Evolutionary conservation across 2,888 invertebrate species (phyloP), one percentile per base, ranked within the genome.

Genomic region (Apodemia mormo): DNA sequence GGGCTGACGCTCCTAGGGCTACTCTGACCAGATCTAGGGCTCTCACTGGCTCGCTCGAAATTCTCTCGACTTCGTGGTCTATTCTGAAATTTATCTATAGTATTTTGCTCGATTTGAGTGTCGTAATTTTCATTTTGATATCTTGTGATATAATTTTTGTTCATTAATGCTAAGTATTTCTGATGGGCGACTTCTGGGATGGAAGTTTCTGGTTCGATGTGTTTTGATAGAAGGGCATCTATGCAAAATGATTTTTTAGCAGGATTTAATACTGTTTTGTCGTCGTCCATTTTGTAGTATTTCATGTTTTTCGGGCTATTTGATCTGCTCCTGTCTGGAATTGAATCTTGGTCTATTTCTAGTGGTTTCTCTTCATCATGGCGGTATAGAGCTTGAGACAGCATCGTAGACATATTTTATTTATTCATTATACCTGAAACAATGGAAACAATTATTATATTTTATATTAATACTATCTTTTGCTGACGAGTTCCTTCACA

Each of bases 161-260:
- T 90, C 37, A 93, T 88, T 4, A 90, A 77, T 0, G 86, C 85
- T 29, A 93, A 61, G 70, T 88, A 92, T 67, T 92, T 92, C 37
- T 94, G 89, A 4, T 93, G 90, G 0, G 87, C 78, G 78, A 83
- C 82, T 2, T 90, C 89, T 58, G 87, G 88, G 0, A 87, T 73
- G 1, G 89, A 91, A 14, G 74, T 78, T 40, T 86, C 89, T 9
- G 81, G 84, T 65, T 85, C 83, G 0, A 86, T 78, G 12, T 89
- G 87, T 68, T 95, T 94, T 0, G 97, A 97, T 2, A 98, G 87
- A 2, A 98, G 87, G 0, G 98, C 98, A 81, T 98, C 98, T 76
- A 98, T 98, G 82, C 98, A 97, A 82, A 98, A 98, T 0, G 98
- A 97, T 68, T 97, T 96, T 76, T 96, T 96, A 0, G 77, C 80